Evolutionary conservation across 2,113 vertebrate species (phyloP).

Genomic region (Thermophis baileyi): DNA sequence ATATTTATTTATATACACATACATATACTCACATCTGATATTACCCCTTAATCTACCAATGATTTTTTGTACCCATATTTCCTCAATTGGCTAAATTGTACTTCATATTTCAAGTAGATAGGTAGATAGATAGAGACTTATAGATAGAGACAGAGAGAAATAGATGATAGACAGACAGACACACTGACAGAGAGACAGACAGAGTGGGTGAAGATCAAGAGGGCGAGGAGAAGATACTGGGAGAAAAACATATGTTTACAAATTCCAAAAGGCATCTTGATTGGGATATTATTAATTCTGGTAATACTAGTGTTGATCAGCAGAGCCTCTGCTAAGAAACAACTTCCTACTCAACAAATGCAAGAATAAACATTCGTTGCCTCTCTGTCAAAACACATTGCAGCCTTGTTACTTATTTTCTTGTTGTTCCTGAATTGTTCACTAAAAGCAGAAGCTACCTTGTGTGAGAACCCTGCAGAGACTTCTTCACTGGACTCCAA

Average conservation of each 20-base stretch:
- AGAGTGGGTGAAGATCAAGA: background rate
- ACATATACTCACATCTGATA: background rate
- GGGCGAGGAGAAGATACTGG: background rate
- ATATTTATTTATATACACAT: background rate
- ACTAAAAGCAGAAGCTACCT: background rate
- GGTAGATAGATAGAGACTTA: background rate
- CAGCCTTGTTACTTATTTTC: background rate
- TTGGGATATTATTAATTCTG: background rate
- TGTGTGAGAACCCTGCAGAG: background rate
- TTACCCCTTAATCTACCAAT: background rate
- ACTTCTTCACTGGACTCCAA: background rate
- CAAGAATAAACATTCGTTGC: background rate
- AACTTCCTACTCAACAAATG: background rate
- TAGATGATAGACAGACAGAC: background rate
- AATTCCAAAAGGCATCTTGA: background rate
- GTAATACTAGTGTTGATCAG: background rate
- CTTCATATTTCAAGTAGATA: background rate
- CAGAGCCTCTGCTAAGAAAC: background rate
- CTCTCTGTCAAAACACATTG: background rate
- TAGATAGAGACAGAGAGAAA: background rate
- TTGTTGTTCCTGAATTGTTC: background rate
- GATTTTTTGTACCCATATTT: background rate
- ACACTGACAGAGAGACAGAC: too few relatives aligned
- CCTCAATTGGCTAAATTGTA: background rate
- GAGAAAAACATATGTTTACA: background rate